Base-by-base conservation (phyloP, 2,797 vertebrate species). In the Sternotherus odoratus region DNA sequence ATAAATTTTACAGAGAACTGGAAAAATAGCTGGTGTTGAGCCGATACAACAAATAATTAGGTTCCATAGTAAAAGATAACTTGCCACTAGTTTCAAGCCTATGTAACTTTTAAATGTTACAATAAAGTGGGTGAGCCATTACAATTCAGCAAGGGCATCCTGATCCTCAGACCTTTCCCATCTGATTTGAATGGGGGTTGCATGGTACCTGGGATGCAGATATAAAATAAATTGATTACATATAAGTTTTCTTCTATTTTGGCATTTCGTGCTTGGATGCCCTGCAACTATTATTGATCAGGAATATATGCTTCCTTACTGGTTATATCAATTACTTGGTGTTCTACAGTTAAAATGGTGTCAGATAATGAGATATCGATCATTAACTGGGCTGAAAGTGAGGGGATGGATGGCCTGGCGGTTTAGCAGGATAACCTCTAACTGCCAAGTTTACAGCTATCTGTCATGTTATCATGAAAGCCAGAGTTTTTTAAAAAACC, bases 291-390 rank as follows among this genome's bases (percentile, higher is more conserved):
- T 57, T 79, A 36, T 19, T 16, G 60, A 77, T 24, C 0, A 0
- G 8, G 60, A 5, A 21, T 46, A 1, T 51, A 2, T 4, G 53
- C 50, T 60, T 77, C 63, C n/a, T 48, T 36, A 23, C 21, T 9
- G 51, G 48, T 51, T 74, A 15, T 90, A 86, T 86, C 80, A 63
- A 56, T 63, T 54, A 72, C 49, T 83, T 19, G 8, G 49, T 30
- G 23, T 39, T 66, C 60, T 57, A 79, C 51, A 74, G 88, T 66
- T 86, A 79, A 88, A 75, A 49, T 48, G 77, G 66, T 74, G 51
- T 51, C 17, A 3, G 49, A n/a, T 93, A 84, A 88, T 85, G 85
- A 92, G 80, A 26, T 87, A 92, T 90, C 0, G 26, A 92, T 86
- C 81, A 23, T 77, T 77, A 87, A 54, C 33, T 81, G 43, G 83